Evolutionary conservation across 2,113 vertebrate species (phyloP), one percentile per base, ranked within the genome.

Genomic region (Peromyscus polionotus): DNA sequence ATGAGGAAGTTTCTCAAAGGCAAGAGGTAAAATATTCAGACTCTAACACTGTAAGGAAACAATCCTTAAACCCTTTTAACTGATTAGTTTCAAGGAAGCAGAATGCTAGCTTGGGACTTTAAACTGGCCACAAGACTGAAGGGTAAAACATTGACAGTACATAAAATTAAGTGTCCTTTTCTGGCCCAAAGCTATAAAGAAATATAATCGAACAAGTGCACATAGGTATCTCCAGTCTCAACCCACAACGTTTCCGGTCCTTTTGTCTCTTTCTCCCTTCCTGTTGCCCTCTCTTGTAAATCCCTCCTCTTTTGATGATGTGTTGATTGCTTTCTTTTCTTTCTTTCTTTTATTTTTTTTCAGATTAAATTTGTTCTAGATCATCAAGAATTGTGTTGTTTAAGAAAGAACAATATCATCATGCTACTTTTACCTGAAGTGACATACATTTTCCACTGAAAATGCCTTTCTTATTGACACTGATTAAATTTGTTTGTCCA

Each of bases 231-330:
- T 45, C 36, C 4, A 48, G 28, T 45, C 4, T 20, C 39, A 45
- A 33, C 1, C 17, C 14, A 85, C 39, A 86, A 65, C 4, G 1
- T 16, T 28, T 7, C 1, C 14, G 2, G 1, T 8, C 13, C 6
- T 61, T 63, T 2, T 1, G 13, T 17, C 12, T 42, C 3, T 63
- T 8, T 28, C n/a, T 42, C 12, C 20, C 39, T 42, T 7, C 22
- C n/a, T 39, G 20, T 24, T 24, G 1, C 59, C 22, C 3, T 83
- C 28, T 28, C 4, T 22, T 57, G 5, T 2, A 57, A 57, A 2
- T 13, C 20, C 0, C 2, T n/a, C 19, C n/a, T 42, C 20, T 65
- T 65, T 57, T 11, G 0, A 8, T 33, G 8, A 77, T 10, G 42
- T 51, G 28, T 87, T 87, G 8, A 5, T 61, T 61, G 61, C 20